These are phyloP conservation scores for Drosophila arawakana DNA, from an alignment of 1,140 invertebrate species.

Conservation along the genomic window DNA sequence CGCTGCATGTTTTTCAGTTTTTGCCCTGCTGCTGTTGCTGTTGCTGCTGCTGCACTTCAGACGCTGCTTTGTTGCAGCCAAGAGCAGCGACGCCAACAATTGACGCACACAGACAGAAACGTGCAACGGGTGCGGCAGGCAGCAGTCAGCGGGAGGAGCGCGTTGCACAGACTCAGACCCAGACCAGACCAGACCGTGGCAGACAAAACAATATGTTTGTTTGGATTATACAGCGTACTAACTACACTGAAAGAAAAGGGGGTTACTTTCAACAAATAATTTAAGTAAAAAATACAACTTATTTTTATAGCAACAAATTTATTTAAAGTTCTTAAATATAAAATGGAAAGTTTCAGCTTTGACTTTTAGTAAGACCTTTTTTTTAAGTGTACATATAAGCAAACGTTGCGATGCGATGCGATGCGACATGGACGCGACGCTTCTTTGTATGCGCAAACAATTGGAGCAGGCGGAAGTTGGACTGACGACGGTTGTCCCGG, in stretches of 20 bases:
- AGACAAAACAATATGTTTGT: slow-evolving; percentile 83
- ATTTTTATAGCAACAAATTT: no score
- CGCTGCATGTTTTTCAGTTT: slow-evolving; percentile 35
- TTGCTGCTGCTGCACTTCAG: slow-evolving; percentile 68
- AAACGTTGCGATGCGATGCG: slow-evolving; percentile 21
- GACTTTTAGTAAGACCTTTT: no score
- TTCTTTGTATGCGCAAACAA: slow-evolving; percentile 81
- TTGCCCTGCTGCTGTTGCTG: slow-evolving; percentile 38
- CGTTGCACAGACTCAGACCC: not conserved
- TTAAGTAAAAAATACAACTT: no score
- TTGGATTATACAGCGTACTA: slow-evolving; percentile 70
- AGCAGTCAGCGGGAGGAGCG: slow-evolving; percentile 18
- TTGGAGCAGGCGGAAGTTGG: slow-evolving; percentile 82
- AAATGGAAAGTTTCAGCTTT: no score
- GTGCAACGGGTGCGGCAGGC: slow-evolving; percentile 29
- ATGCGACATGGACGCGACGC: slow-evolving; percentile 57
- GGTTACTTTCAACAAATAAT: no score
- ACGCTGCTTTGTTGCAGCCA: slow-evolving; percentile 56
- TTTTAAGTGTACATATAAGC: not conserved
- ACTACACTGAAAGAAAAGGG: not conserved
- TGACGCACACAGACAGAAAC: slow-evolving; percentile 68
- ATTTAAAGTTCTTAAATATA: no score
- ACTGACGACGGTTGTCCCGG: slow-evolving; percentile 61
- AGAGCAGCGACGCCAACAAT: slow-evolving; percentile 63
- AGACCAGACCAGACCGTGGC: slow-evolving; percentile 58